phyloP scores from a whole-genome alignment of 2,113 vertebrate species.

The Notechis scutatus region DNA sequence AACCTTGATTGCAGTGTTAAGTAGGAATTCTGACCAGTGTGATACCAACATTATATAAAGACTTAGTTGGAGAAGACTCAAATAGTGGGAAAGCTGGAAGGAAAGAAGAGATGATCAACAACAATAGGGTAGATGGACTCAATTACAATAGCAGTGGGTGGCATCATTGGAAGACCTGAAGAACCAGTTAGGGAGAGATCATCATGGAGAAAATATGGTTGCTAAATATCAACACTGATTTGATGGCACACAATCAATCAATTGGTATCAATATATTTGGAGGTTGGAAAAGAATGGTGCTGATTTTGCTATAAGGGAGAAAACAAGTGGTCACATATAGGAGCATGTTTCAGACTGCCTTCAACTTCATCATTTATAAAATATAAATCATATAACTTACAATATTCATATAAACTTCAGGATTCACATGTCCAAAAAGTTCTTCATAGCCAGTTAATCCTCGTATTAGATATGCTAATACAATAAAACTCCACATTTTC shows the following conservation, averaged over 20 bases:
- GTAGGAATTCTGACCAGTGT: background rate
- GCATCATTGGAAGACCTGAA: background rate
- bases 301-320: background rate
- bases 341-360: background rate
- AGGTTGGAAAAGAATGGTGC: background rate
- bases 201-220: background rate
- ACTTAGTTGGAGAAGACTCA: background rate
- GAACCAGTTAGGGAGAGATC: background rate
- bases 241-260: background rate
- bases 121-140: background rate
- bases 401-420: constrained; percentile 26
- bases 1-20: background rate
- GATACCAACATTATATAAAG: background rate
- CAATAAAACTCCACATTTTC: constrained; percentile 26
- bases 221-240: background rate
- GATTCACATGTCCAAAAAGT: background rate
- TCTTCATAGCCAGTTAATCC: background rate
- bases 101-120: background rate
- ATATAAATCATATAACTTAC: constrained; percentile 5
- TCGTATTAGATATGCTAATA: background rate
- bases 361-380: background rate
- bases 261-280: background rate
- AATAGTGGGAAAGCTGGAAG: background rate
- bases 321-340: background rate
- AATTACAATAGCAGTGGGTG: background rate